Base-by-base conservation (phyloP, 2,797 vertebrate genomes). In the Anableps anableps region DNA sequence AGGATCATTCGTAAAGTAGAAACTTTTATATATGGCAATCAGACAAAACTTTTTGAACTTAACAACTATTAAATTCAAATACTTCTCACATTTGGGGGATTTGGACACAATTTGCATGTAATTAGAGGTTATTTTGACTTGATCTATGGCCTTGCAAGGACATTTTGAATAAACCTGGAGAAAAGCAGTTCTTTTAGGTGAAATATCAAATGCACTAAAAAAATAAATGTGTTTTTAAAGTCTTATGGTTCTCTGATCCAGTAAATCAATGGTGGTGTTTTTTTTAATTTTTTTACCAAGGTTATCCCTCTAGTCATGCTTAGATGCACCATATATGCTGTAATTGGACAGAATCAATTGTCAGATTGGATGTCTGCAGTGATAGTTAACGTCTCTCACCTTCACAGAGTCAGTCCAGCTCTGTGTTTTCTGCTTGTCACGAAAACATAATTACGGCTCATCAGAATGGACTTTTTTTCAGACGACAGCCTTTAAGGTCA, bases 391-490 rank as follows among this genome's bases (percentile, higher is more conserved):
- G 86, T 92, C 79, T 86, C 80, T 85, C 83, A 87, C 85, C 80
- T 86, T 80, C 73, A 50, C 73, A 75, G 53, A 58, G 70, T 9
- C 62, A 0, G 76, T 86, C 80, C 80, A 68, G 38, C 79, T 58
- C 80, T 34, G 31, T 68, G 72, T 85, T 81, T 73, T 80, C 85
- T 80, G 85, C 83, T 71, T 68, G 80, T 87, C 87, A 78, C 68
- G 77, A 86, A 88, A 92, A 89, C 86, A 85, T 88, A 91, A 91
- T 91, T 88, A 86, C 83, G 13, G 80, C 83, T 87, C 80, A 77
- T 90, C 85, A 64, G 86, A 87, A 86, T 58, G 64, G 86, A n/a
- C 72, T 71, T 53, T 71, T 70, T 86, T 88, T 84, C 80, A 77
- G 80, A 80, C 41, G 43, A 16, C 36, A 80, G 86, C 82, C 88